A percentile compares a stretch with the other conserved stretches of the same genome.
These are phyloP conservation scores for Drosophila pseudoobscura DNA, from an alignment of 1,140 invertebrate species.

Conservation along the genomic window DNA sequence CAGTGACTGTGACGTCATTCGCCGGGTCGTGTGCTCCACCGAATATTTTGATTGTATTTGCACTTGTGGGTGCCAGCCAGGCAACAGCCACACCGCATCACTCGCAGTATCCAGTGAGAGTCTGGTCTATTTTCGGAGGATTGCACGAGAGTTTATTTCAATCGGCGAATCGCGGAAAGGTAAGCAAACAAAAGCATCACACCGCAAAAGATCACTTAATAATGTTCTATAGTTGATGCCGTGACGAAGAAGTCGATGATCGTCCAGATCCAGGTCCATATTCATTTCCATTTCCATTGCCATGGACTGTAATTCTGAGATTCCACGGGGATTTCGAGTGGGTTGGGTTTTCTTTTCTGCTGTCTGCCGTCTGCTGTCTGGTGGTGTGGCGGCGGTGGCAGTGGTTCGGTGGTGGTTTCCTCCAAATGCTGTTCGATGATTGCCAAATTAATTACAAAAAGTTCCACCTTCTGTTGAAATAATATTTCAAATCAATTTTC, in stretches of 20 bases:
- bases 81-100: conserved; percentile 18
- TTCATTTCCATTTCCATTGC: background rate
- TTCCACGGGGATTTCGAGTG: conserved; percentile 1
- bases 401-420: conserved; percentile 16
- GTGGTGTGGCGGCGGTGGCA: background rate
- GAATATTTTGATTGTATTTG: conserved; percentile 36
- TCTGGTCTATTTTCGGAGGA: conserved; percentile 60
- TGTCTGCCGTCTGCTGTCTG: background rate
- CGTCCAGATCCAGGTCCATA: background rate
- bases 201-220: conserved; percentile 55
- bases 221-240: conserved; percentile 67
- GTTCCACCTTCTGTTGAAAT: conserved; percentile 43
- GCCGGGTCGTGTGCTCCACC: conserved; percentile 41
- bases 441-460: conserved; percentile 54
- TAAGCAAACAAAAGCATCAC: conserved; percentile 62
- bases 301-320: conserved; percentile 2
- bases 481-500: conserved; percentile 43
- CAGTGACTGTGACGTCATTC: conserved; percentile 46
- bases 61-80: conserved; percentile 18
- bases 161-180: conserved; percentile 16
- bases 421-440: conserved; percentile 43
- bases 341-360: conserved; percentile 17
- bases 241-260: conserved; percentile 44
- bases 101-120: conserved; percentile 11
- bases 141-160: conserved; percentile 68